A percentile compares a stretch with the other conserved stretches of the same genome.
Conservation (phyloP, 2,797 vertebrate species). For the Takifugu rubripes region DNA sequence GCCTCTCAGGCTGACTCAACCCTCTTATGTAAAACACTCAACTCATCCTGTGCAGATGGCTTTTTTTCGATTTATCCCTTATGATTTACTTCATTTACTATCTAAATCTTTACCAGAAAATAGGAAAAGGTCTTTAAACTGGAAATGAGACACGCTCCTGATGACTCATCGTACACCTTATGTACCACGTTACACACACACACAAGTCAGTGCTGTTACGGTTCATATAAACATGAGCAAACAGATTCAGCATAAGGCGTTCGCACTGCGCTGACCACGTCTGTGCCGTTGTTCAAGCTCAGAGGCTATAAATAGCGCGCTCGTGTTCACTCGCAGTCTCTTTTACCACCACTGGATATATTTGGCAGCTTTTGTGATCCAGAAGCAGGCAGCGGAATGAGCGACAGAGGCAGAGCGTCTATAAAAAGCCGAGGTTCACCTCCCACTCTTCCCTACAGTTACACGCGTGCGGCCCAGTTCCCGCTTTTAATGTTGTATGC, state of each 20-base stretch:
- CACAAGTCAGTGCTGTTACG: too few relatives aligned
- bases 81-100: neutral
- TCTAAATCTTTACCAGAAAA: neutral
- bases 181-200: too few relatives aligned
- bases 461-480: slow-evolving; percentile 15
- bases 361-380: slow-evolving; percentile 72
- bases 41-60: slow-evolving; percentile 16
- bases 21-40: slow-evolving; percentile 51
- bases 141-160: too few relatives aligned
- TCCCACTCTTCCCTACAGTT: slow-evolving; percentile 67
- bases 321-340: slow-evolving; percentile 58
- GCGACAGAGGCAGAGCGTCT: slow-evolving; percentile 60
- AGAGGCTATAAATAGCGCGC: slow-evolving; percentile 59
- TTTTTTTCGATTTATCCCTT: neutral
- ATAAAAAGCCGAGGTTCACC: slow-evolving; percentile 69
- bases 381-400: slow-evolving; percentile 66
- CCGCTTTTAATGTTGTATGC: neutral
- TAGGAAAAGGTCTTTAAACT: too few relatives aligned
- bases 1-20: slow-evolving; percentile 44
- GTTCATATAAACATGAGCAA: neutral
- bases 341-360: slow-evolving; percentile 73
- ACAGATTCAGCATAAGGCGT: slow-evolving; percentile 12
- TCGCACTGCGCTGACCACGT: slow-evolving; percentile 26
- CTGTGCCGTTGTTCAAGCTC: slow-evolving; percentile 25
- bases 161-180: too few relatives aligned